Base-by-base conservation (phyloP, 2,113 vertebrate species). In the Himantopus leucocephalus region DNA sequence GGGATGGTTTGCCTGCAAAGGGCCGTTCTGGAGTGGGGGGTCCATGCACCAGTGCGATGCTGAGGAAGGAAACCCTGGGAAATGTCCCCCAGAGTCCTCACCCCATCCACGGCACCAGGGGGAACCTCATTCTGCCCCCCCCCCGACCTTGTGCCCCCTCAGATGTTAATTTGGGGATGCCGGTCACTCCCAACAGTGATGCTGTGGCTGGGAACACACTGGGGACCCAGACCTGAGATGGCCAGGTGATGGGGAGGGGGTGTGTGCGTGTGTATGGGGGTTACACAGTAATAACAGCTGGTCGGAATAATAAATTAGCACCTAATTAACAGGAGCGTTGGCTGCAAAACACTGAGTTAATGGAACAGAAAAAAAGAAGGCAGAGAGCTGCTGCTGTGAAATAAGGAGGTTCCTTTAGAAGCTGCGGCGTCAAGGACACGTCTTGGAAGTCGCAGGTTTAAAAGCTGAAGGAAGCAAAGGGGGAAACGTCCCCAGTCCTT, bases 261-360 rank as follows among this genome's bases (percentile, higher is more conserved):
- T 50, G 8, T 32, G 29, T 10, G 26, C 4, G 10, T 37, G 6
- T 12, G 48, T 22, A 12, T 22, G 41, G 11, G n/a, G 9, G 34
- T 30, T 60, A 87, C 37, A 70, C 53, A 70, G 34, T 14, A 37
- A 41, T 47, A 94, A 79, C 91, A 96, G 89, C 94, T 86, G 85
- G 59, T 53, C 22, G 3, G 85, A 83, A 90, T 83, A 85, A 85
- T 85, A 94, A 96, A 96, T 92, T 93, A 92, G 75, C 96, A 85
- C 88, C 90, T 96, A 92, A 95, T 93, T 93, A 96, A 96, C 90
- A 67, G 32, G 29, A 85, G 12, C 3, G 58, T 19, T 62, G 41
- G 58, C 75, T 95, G 81, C 80, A 88, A 92, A 96, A 90, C 77
- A 78, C 66, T 24, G 56, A 85, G 53, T 56, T 95, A 94, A 96